These are phyloP conservation scores for Caenorhabditis inopinata DNA, from an alignment of 1,140 invertebrate genomes.

Conservation along the genomic window DNA sequence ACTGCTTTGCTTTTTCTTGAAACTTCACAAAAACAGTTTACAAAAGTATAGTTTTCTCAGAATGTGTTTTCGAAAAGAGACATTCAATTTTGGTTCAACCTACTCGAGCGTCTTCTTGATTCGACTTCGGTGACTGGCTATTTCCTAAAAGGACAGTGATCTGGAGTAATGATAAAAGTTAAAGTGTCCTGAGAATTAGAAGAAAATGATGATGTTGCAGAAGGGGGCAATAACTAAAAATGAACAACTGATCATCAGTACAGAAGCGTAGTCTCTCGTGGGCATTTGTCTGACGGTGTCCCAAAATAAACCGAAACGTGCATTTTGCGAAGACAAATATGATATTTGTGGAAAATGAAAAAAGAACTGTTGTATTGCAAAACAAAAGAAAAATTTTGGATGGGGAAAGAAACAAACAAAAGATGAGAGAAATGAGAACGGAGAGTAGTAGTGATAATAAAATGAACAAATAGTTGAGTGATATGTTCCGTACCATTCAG, in stretches of 20 bases:
- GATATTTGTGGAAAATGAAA: background rate
- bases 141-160: too few relatives aligned
- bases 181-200: background rate
- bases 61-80: too few relatives aligned
- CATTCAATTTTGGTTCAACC: too few relatives aligned
- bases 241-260: too few relatives aligned
- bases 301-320: slow-evolving; percentile 15
- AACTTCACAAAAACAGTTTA: too few relatives aligned
- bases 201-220: too few relatives aligned
- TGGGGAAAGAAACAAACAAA: background rate
- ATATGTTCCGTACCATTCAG: too few relatives aligned
- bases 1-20: too few relatives aligned
- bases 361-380: background rate
- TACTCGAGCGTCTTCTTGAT: too few relatives aligned
- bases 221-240: too few relatives aligned
- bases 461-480: background rate
- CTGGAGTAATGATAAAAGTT: too few relatives aligned
- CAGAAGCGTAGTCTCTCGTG: too few relatives aligned
- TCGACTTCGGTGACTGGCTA: background rate
- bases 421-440: background rate
- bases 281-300: background rate
- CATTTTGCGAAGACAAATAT: slow-evolving; percentile 10
- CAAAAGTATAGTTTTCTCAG: background rate
- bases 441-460: background rate
- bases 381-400: background rate